Evolutionary conservation across 2,113 vertebrate genomes (phyloP), one percentile per base, ranked within the genome.

Genomic region (Callopanchax toddi): DNA sequence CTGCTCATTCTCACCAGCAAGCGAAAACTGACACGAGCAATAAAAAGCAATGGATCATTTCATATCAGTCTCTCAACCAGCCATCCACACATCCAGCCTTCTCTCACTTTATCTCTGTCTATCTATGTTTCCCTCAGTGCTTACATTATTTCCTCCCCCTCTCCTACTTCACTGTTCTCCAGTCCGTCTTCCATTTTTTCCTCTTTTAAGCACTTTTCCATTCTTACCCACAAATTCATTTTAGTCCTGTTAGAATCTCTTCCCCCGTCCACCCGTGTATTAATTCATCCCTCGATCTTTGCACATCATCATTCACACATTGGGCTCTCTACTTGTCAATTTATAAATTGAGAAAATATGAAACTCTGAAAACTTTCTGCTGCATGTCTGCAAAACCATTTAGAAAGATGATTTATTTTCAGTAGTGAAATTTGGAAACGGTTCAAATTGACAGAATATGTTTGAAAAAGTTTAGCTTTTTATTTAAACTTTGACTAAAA

Each of bases 1-100:
- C 58, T 54, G 56, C 74, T 75, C 56, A 57, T 73, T 79, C 64
- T 77, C 26, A 54, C 57, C n/a, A 79, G 73, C 77, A 67, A 67
- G 32, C 61, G 58, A 62, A 78, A 67, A 83, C 66, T 83, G 85
- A 84, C 86, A 87, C 73, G 78, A 75, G 79, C 81, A 87, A 86
- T 86, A 87, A 84, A 84, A 83, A 69, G 63, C 65, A 55, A 70
- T 68, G 82, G 65, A 81, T 81, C 77, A 79, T 78, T 81, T 82
- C 48, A 78, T 63, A 84, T 82, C 72, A 53, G n/a, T n/a, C n/a
- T n/a, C n/a, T n/a, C n/a, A n/a, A n/a, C n/a, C n/a, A n/a, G 52
- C 58, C 48, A 9, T 74, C 17, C 22, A 60, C 55, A 57, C 60
- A 52, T 70, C 63, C 21, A 37, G 44, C 45, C 23, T 18, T 26